Percentiles rank a stretch among this genome's conserved stretches.
These are phyloP conservation scores for Urocolius indicus DNA, from an alignment of 2,113 vertebrate species.

Conservation along the genomic window DNA sequence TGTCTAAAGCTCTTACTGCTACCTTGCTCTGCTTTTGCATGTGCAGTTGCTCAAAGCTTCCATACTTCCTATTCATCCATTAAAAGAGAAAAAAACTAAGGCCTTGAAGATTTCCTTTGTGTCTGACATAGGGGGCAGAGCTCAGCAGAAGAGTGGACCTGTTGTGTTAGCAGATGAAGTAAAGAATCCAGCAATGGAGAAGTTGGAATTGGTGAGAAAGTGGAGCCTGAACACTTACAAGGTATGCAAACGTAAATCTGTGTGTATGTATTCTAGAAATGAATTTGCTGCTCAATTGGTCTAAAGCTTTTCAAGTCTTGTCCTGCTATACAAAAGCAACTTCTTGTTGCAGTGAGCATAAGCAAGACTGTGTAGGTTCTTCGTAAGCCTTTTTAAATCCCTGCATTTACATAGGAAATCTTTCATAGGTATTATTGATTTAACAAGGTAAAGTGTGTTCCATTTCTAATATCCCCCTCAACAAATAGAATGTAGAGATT, in stretches of 20 bases:
- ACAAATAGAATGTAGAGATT: neutral
- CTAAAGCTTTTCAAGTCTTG: neutral
- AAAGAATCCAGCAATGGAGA: conserved; percentile 97
- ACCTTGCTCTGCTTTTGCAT: neutral
- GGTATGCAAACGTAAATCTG: conserved; percentile 73
- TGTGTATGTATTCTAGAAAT: neutral
- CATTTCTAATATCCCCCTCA: neutral
- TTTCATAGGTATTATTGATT: neutral
- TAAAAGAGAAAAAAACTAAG: neutral
- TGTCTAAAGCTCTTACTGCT: neutral
- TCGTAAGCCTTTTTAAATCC: neutral
- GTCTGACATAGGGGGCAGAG: conserved; percentile 38
- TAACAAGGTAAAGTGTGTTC: neutral
- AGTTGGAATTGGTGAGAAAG: conserved; percentile 94
- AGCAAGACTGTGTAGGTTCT: neutral
- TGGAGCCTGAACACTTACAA: conserved; percentile 99
- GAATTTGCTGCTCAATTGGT: neutral
- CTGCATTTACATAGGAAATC: neutral
- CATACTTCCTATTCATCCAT: neutral
- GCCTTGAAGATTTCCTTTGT: conserved; percentile 28
- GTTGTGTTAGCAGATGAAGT: conserved; percentile 93
- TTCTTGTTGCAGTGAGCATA: neutral
- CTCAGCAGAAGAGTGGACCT: conserved; percentile 82
- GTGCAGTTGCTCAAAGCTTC: neutral
- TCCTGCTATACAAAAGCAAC: neutral